These are phyloP conservation scores for Stichodactyla mertensii DNA, from an alignment of 64 coral and sea anemone genomes.

Conservation along the genomic window DNA sequence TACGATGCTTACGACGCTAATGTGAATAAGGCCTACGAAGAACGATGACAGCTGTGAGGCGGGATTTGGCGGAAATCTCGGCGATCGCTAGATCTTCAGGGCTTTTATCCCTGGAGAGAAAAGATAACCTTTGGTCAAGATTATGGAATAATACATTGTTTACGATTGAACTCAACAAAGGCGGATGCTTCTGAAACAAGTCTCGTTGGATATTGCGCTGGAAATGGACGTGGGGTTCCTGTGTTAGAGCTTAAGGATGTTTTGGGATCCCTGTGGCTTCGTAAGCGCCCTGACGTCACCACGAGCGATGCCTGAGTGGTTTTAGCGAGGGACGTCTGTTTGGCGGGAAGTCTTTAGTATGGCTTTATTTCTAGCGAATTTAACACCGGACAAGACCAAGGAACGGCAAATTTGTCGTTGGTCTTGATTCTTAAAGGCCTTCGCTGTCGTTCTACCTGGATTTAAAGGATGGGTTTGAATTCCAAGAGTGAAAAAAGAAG, in stretches of 20 bases:
- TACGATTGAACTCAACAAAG: no score
- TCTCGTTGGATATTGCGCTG: no score
- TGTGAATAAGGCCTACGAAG: no score
- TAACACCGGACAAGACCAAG: background rate
- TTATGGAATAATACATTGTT: no score
- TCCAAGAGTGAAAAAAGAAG: conserved; percentile 54
- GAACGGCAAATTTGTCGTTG: background rate
- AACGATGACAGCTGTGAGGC: no score
- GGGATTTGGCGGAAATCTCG: no score
- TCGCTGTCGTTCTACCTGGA: conserved; percentile 14
- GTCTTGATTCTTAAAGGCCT: conserved; percentile 23
- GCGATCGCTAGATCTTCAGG: no score
- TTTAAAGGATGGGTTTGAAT: conserved; percentile 51
- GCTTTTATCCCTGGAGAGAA: no score
- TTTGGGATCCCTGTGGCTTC: conserved; percentile 1
- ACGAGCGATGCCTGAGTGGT: conserved; percentile 40
- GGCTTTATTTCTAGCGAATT: conserved; percentile 40
- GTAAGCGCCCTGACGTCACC: conserved; percentile 18
- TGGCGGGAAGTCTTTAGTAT: conserved; percentile 59
- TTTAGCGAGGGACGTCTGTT: conserved; percentile 44
- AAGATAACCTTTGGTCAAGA: no score
- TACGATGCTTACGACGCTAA: no score
- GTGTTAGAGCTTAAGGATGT: background rate
- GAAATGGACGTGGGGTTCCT: background rate
- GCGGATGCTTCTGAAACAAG: no score